Conservation (phyloP, 2,113 vertebrate genomes). For the Anoura caudifer region DNA sequence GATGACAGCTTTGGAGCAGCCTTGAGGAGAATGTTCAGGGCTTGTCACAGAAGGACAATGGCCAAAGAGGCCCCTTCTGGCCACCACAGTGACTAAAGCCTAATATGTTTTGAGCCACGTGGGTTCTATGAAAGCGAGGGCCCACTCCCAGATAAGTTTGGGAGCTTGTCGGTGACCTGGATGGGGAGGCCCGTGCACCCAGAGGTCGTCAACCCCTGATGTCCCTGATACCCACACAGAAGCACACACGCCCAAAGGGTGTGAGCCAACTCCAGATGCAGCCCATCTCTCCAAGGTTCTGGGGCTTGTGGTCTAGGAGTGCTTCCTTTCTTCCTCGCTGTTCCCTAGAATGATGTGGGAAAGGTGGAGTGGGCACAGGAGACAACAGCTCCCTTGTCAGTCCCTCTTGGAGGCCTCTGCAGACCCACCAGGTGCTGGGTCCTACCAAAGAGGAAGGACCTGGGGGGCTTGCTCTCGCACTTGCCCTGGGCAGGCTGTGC, state of each 20-base stretch:
- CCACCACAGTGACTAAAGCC: not conserved
- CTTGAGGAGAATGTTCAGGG: not conserved
- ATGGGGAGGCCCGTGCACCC: not conserved
- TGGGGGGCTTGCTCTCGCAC: not conserved
- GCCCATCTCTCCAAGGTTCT: not conserved
- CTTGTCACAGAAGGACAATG: not conserved
- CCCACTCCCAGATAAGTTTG: not conserved
- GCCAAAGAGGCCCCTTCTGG: not conserved
- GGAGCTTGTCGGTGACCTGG: not conserved
- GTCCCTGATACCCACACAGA: rapidly evolving
- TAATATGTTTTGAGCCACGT: not conserved
- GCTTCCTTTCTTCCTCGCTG: not conserved
- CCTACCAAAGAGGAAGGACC: not conserved
- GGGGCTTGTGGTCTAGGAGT: not conserved
- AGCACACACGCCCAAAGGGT: rapidly evolving
- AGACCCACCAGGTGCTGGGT: not conserved
- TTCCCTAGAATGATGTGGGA: not conserved
- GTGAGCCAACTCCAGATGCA: not conserved
- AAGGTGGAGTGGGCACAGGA: not conserved
- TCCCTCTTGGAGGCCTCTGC: not conserved
- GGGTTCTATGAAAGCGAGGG: not conserved
- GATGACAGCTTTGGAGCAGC: not conserved
- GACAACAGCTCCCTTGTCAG: not conserved
- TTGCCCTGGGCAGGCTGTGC: not conserved
- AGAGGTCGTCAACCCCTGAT: rapidly evolving